phyloP scores from a whole-genome alignment of 2,888 invertebrate species.

The Chrysina gloriosa region DNA sequence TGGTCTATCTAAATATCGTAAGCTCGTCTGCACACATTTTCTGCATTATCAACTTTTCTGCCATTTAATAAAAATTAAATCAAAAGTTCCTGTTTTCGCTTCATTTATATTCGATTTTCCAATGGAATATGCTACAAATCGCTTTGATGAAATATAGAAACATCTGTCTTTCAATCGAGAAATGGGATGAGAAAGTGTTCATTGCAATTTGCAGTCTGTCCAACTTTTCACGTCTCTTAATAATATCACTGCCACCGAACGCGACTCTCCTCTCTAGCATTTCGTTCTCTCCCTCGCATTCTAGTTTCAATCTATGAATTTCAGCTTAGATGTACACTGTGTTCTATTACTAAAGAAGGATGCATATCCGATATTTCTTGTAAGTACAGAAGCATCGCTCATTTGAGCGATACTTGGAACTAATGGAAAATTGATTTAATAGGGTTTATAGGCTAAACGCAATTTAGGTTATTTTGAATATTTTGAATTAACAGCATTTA shows the following conservation, averaged over 20 bases:
- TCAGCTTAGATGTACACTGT: constrained; percentile 31
- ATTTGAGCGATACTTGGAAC: constrained; percentile 14
- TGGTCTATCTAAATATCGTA: too few species aligned
- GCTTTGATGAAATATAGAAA: not conserved
- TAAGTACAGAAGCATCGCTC: not conserved
- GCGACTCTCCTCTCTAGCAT: not conserved
- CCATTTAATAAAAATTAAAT: too few species aligned
- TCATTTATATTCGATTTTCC: too few species aligned
- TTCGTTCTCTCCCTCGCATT: not conserved
- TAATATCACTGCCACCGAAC: not conserved
- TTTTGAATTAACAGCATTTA: too few species aligned
- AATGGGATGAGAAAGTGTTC: constrained; percentile 2
- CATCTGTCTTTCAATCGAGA: not conserved
- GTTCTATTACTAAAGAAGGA: constrained; percentile 4
- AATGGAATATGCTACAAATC: not conserved
- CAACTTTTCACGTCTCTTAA: constrained; percentile 1
- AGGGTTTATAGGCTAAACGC: too few species aligned
- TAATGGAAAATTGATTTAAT: constrained; percentile 18
- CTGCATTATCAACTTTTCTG: too few species aligned
- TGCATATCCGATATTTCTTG: not conserved
- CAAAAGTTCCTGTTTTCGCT: too few species aligned
- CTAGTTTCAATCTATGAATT: constrained; percentile 36
- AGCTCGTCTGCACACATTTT: too few species aligned
- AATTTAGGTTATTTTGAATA: too few species aligned
- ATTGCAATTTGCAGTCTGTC: constrained; percentile 3